These are phyloP conservation scores for Clepsis dumicolana DNA, from an alignment of 2,888 invertebrate genomes.

Conservation along the genomic window DNA sequence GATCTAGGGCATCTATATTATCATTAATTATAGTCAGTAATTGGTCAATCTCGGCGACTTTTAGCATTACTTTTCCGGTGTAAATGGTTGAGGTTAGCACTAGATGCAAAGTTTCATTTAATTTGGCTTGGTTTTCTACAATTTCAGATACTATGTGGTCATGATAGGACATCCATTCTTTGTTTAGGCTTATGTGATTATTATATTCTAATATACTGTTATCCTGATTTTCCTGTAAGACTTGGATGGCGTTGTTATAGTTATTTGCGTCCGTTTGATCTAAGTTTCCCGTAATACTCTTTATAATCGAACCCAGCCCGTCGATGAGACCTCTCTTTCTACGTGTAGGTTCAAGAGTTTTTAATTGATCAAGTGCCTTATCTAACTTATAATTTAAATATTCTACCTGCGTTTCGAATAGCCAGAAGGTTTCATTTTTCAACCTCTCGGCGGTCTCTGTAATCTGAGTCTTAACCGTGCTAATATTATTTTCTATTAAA, in stretches of 20 bases:
- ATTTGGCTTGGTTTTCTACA: neutral
- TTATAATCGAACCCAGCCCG: slow-evolving; percentile 44
- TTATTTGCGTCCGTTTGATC: slow-evolving; percentile 37
- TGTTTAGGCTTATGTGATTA: slow-evolving; percentile 3
- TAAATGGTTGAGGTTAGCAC: neutral
- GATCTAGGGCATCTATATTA: slow-evolving; percentile 19
- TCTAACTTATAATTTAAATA: slow-evolving; percentile 30
- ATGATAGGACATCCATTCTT: neutral
- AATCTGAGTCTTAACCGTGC: slow-evolving; percentile 26
- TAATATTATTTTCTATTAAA: slow-evolving; percentile 36
- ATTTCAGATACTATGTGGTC: neutral
- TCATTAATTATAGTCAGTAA: neutral
- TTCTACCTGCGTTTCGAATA: slow-evolving; percentile 32
- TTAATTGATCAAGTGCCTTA: slow-evolving; percentile 25
- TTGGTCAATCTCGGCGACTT: neutral
- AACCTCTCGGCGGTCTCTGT: neutral
- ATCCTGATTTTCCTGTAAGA: neutral
- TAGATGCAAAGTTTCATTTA: neutral
- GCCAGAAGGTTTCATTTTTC: slow-evolving; percentile 19
- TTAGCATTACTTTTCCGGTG: neutral
- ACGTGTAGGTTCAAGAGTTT: slow-evolving; percentile 34
- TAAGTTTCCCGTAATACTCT: slow-evolving; percentile 45
- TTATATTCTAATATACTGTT: neutral
- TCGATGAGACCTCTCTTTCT: slow-evolving; percentile 42
- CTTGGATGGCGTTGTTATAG: neutral